A percentile compares a stretch with the other conserved stretches of the same genome.
Conservation (phyloP, 1,140 invertebrate species). For the Heliconius congener region DNA sequence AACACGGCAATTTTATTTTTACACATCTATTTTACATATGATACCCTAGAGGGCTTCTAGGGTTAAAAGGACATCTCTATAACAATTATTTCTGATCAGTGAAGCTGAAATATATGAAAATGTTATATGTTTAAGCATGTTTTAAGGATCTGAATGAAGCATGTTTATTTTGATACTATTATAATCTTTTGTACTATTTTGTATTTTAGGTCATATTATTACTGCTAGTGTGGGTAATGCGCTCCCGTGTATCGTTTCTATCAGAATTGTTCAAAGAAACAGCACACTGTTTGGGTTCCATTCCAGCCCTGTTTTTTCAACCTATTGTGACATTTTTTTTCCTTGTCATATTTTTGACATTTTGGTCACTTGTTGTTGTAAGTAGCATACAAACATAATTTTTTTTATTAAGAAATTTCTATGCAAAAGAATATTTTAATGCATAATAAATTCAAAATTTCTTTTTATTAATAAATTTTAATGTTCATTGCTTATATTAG, state of each 20-base stretch:
- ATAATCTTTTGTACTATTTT: conserved; percentile 26
- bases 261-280: conserved; percentile 93
- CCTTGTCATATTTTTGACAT: conserved; percentile 89
- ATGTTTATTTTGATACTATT: too few species aligned
- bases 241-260: conserved; percentile 90
- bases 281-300: conserved; percentile 89
- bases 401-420: background rate
- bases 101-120: too few species aligned
- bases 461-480: conserved; percentile 7
- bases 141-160: too few species aligned
- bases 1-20: too few species aligned
- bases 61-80: too few species aligned
- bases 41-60: too few species aligned
- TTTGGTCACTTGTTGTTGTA: conserved; percentile 93
- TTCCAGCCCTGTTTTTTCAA: conserved; percentile 93
- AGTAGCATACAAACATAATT: conserved; percentile 56
- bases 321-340: conserved; percentile 92
- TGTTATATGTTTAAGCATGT: too few species aligned
- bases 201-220: conserved; percentile 88
- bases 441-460: background rate
- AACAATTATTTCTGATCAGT: too few species aligned
- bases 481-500: background rate
- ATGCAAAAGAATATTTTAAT: background rate
- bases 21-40: too few species aligned
- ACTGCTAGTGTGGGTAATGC: conserved; percentile 89